Conservation (phyloP, 2,888 invertebrate species). For the Linnaemya vulpina region DNA sequence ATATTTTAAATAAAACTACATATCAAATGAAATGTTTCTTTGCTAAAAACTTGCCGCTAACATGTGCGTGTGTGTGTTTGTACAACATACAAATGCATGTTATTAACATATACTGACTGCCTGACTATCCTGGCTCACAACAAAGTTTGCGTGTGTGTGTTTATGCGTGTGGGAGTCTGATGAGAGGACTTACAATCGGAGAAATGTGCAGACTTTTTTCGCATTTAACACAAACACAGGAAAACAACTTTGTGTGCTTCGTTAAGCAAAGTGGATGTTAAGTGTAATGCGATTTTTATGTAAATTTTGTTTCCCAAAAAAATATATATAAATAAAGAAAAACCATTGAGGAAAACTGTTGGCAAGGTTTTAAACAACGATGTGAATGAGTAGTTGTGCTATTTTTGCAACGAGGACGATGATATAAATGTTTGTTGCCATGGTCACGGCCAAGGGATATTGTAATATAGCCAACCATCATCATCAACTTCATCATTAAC, state of each 20-base stretch:
- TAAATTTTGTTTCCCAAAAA: slow-evolving; percentile 77
- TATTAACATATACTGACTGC: slow-evolving; percentile 23
- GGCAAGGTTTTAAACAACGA: slow-evolving; percentile 41
- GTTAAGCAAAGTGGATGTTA: slow-evolving; percentile 83
- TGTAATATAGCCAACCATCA: slow-evolving; percentile 17
- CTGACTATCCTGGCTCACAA: slow-evolving; percentile 8
- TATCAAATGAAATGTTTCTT: slow-evolving; percentile 42
- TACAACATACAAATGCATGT: slow-evolving; percentile 27
- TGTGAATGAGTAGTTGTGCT: not conserved
- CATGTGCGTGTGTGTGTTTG: too few species aligned
- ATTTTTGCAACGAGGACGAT: slow-evolving; percentile 4
- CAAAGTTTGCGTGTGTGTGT: not conserved
- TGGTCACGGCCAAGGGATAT: slow-evolving; percentile 70
- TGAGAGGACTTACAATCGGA: slow-evolving; percentile 51
- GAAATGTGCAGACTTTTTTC: slow-evolving; percentile 53
- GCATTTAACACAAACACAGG: slow-evolving; percentile 56
- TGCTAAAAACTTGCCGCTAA: slow-evolving; percentile 14
- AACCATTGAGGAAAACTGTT: slow-evolving; percentile 48
- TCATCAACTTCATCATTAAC: slow-evolving; percentile 44
- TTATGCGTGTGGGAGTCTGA: slow-evolving; percentile 6
- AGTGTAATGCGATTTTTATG: slow-evolving; percentile 83
- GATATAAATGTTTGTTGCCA: slow-evolving; percentile 63
- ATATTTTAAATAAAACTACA: slow-evolving; percentile 46
- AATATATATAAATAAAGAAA: not conserved
- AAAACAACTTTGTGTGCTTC: slow-evolving; percentile 78